Evolutionary conservation across 2,797 vertebrate species (phyloP), one percentile per base, ranked within the genome.

Genomic region (Cichlasoma orientale): DNA sequence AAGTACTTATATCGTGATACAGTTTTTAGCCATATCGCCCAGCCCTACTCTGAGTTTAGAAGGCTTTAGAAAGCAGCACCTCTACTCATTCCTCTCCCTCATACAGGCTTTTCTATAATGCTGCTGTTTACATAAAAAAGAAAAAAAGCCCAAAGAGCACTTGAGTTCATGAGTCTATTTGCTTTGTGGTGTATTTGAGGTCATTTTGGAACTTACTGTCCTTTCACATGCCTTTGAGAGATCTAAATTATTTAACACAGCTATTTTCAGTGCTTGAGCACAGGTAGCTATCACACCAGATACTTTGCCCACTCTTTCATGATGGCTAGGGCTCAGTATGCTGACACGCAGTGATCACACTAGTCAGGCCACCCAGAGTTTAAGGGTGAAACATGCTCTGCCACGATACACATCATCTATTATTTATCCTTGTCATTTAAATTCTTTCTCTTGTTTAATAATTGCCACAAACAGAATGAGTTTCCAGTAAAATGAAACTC

Each of bases 181-280:
- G 18, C 61, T 47, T 47, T 66, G 4, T 66, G 41, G 16, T 47
- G 41, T 12, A 47, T 66, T 66, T 66, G 61, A 16, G 61, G 38
- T 66, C 61, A 47, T 66, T 66, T 66, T 7, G 41, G 41, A 66
- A 66, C 61, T 27, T 1, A 27, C 41, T 66, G 9, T 47, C 25
- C 61, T 66, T 29, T 66, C 41, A 47, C 61, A 47, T 47, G 23
- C 23, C 61, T 66, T 66, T 66, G 61, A 66, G 61, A 25, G 27
- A 27, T 47, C 19, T 47, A 29, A 66, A 66, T 66, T 47, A 66
- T 47, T 66, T 66, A 66, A 47, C 5, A 19, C 0, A 0, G 16
- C 16, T 7, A 47, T 47, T 66, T 66, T 66, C 41, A 66, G 9
- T 47, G 23, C 23, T 29, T 47, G 23, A 25, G 18, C 25, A 50